Conservation (phyloP, 1,140 invertebrate genomes). For the Anoplolepis gracilipes region DNA sequence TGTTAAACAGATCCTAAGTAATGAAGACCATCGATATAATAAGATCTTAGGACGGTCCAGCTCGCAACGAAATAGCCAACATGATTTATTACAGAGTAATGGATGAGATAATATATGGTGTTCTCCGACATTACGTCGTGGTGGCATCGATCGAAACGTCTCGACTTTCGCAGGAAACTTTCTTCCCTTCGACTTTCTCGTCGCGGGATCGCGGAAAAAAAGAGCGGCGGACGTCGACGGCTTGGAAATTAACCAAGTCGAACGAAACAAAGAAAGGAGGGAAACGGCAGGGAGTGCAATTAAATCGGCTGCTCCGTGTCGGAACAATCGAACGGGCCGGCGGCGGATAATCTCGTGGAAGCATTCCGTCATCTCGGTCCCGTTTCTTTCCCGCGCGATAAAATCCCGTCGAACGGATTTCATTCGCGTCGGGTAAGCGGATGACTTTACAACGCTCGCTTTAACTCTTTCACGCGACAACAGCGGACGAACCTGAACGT, state of each 20-base stretch:
- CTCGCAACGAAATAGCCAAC: neutral
- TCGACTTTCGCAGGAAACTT: neutral
- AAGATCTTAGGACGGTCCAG: neutral
- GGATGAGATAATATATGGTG: conserved; percentile 39
- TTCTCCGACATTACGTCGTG: neutral
- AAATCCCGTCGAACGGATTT: conserved; percentile 65
- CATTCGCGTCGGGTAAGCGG: conserved; percentile 60
- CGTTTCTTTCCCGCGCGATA: conserved; percentile 55
- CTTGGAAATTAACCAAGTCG: conserved; percentile 42
- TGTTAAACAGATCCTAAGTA: neutral
- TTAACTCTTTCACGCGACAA: conserved; percentile 41
- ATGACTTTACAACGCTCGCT: conserved; percentile 53
- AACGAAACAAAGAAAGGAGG: neutral
- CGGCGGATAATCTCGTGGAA: conserved; percentile 58
- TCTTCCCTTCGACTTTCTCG: neutral
- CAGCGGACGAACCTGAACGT: neutral
- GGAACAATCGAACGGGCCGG: conserved; percentile 60
- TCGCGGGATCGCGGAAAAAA: neutral
- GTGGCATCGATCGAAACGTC: conserved; percentile 14
- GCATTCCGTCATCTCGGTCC: conserved; percentile 46
- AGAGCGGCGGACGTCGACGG: neutral
- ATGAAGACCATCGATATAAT: neutral
- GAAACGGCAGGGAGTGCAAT: conserved; percentile 42
- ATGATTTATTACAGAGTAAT: conserved; percentile 45
- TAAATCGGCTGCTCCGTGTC: conserved; percentile 56